These are phyloP conservation scores for Parapsyche elsis DNA, from an alignment of 1,140 invertebrate species.

Conservation along the genomic window DNA sequence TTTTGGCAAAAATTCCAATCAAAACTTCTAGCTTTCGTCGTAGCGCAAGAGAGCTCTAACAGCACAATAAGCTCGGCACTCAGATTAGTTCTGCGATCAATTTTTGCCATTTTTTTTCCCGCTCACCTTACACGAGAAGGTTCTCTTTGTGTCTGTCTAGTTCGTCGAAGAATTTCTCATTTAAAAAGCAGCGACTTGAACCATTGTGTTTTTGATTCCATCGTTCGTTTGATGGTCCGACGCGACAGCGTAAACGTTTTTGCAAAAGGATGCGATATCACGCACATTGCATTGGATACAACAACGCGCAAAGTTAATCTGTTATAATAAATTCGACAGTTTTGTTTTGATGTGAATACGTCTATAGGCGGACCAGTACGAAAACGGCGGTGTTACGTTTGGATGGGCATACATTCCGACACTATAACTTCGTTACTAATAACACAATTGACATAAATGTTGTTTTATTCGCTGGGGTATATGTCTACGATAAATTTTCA, in stretches of 20 bases:
- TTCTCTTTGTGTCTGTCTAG: neutral
- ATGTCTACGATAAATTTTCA: too few relatives aligned
- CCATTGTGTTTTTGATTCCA: neutral
- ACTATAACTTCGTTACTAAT: too few relatives aligned
- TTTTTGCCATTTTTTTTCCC: neutral
- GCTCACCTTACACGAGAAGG: neutral
- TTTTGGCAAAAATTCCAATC: slow-evolving; percentile 3
- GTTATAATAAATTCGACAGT: too few relatives aligned
- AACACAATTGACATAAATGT: too few relatives aligned
- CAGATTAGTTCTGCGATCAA: slow-evolving; percentile 8
- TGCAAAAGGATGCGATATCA: neutral
- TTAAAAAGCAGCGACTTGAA: neutral
- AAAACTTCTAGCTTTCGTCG: neutral
- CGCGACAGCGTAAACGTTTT: neutral
- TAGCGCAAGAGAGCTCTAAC: neutral
- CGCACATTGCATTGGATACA: neutral
- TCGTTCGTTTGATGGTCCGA: neutral
- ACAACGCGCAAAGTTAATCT: too few relatives aligned
- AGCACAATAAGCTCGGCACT: neutral
- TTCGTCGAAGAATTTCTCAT: slow-evolving; percentile 20
- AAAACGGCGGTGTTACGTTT: too few relatives aligned
- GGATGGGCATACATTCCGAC: too few relatives aligned
- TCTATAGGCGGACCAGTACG: too few relatives aligned
- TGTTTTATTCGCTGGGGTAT: too few relatives aligned
- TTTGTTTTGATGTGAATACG: too few relatives aligned